phyloP scores from a whole-genome alignment of 2,113 vertebrate species.

The Orientallactaga bullata region DNA sequence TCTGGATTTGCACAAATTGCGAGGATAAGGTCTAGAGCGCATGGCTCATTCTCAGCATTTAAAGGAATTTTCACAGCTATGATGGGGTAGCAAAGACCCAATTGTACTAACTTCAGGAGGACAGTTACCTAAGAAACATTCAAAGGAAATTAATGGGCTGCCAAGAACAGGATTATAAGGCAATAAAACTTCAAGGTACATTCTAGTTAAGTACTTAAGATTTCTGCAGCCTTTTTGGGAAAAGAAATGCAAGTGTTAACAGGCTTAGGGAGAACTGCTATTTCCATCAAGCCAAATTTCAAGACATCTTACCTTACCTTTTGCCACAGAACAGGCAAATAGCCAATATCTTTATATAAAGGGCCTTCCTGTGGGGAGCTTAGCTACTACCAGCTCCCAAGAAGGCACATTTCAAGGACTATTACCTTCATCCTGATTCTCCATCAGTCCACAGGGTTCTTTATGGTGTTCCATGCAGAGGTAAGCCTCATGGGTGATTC shows the following conservation, averaged over 20 bases:
- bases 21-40: not conserved
- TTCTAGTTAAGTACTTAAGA: slow-evolving; percentile 61
- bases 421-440: slow-evolving; percentile 26
- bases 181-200: slow-evolving; percentile 70
- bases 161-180: slow-evolving; percentile 64
- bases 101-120: slow-evolving; percentile 58
- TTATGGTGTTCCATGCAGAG: slow-evolving; percentile 46
- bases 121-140: slow-evolving; percentile 70
- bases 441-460: not conserved
- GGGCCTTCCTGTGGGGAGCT: not conserved
- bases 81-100: slow-evolving; percentile 27
- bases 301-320: not conserved
- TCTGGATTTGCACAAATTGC: not conserved
- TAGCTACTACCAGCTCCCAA: not conserved
- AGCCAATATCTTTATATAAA: not conserved
- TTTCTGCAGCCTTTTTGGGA: slow-evolving; percentile 54
- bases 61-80: slow-evolving; percentile 7
- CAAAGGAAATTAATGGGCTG: slow-evolving; percentile 70
- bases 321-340: slow-evolving; percentile 48
- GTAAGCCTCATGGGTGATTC: slow-evolving; percentile 45
- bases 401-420: slow-evolving; percentile 54
- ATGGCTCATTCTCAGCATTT: not conserved
- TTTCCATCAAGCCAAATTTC: slow-evolving; percentile 56
- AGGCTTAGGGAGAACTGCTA: not conserved
- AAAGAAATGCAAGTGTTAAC: not conserved